These are phyloP conservation scores for Gallirallus australis DNA, from an alignment of 2,797 vertebrate species.

Conservation along the genomic window DNA sequence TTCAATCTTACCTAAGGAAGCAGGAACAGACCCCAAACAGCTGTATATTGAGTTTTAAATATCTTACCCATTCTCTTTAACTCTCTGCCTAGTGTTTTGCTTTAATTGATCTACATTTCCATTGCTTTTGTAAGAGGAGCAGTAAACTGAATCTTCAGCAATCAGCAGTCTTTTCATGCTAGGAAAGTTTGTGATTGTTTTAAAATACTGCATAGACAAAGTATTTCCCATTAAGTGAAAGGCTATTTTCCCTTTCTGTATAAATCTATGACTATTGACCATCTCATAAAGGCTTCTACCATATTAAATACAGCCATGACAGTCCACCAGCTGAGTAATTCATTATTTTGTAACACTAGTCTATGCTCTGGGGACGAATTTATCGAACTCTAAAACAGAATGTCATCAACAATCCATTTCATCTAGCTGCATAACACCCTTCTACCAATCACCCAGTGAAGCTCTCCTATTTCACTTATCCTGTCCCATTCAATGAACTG, in stretches of 20 bases:
- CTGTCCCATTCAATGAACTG: conserved; percentile 58
- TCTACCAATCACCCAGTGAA: conserved; percentile 30
- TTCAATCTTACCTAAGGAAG: neutral
- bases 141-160: neutral
- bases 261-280: conserved; percentile 53
- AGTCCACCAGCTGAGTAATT: neutral
- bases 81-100: neutral
- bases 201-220: conserved; percentile 29
- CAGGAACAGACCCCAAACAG: neutral
- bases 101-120: neutral
- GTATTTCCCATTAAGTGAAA: conserved; percentile 32
- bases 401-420: conserved; percentile 64
- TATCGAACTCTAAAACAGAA: conserved; percentile 64
- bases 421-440: conserved; percentile 37
- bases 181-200: conserved; percentile 20
- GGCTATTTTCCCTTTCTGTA: conserved; percentile 33
- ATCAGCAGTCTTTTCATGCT: neutral
- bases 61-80: neutral
- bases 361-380: conserved; percentile 43
- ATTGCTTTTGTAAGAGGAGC: neutral
- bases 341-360: conserved; percentile 43
- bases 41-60: neutral
- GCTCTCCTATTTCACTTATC: conserved; percentile 43
- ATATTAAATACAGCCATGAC: conserved; percentile 32
- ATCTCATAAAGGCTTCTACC: conserved; percentile 29